These are phyloP conservation scores for Tamandua tetradactyla DNA, from an alignment of 2,797 vertebrate genomes.

Conservation along the genomic window DNA sequence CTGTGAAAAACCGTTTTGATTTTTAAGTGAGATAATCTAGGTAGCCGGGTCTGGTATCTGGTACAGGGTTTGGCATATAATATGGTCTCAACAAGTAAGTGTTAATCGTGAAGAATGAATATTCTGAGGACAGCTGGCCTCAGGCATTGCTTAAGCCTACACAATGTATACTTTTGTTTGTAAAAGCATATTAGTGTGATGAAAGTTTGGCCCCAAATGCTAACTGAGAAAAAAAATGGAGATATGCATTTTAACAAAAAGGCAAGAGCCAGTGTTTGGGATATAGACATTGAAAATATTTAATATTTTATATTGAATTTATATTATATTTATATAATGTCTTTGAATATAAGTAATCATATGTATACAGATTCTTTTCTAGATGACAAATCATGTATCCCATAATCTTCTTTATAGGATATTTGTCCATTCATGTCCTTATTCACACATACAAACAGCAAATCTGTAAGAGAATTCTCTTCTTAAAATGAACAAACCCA, in stretches of 20 bases:
- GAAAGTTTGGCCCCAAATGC: not conserved
- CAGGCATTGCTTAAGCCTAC: not conserved
- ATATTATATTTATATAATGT: too few species aligned
- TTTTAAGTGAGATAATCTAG: not conserved
- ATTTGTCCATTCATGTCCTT: not conserved
- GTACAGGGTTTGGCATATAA: not conserved
- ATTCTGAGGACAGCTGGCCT: not conserved
- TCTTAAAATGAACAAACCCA: not conserved
- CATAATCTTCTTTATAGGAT: not conserved
- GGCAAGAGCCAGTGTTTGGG: not conserved
- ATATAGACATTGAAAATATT: not conserved
- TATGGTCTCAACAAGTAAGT: not conserved
- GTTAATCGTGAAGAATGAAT: not conserved
- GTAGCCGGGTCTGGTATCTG: not conserved
- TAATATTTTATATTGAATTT: too few species aligned
- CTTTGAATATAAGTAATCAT: slow-evolving; percentile 47
- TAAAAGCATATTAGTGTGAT: slow-evolving; percentile 39
- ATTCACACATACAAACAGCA: not conserved
- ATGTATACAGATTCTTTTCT: not conserved
- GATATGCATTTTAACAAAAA: slow-evolving; percentile 54
- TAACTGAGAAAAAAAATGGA: slow-evolving; percentile 9
- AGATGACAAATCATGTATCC: not conserved
- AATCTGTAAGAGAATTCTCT: not conserved
- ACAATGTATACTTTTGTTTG: not conserved
- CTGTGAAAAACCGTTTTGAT: not conserved